Conservation (phyloP, 2,113 vertebrate species). For the Megaptera novaeangliae region DNA sequence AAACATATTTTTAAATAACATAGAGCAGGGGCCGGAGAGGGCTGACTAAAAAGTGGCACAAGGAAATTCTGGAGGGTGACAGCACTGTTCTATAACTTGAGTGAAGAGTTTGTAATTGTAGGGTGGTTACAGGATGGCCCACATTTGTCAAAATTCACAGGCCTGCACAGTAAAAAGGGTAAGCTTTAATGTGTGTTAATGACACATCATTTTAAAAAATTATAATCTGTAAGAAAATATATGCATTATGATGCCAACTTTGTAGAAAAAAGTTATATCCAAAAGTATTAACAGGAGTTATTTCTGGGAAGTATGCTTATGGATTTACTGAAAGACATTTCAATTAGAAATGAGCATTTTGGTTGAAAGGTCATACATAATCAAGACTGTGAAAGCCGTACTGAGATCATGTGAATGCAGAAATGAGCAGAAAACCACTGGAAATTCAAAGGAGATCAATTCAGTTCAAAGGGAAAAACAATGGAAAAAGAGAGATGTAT, state of each 20-base stretch:
- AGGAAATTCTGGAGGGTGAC: background rate
- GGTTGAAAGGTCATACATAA: background rate
- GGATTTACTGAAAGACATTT: background rate
- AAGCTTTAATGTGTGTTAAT: background rate
- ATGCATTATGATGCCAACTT: background rate
- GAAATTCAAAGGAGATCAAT: conserved; percentile 12
- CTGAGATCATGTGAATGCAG: background rate
- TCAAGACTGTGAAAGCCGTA: background rate
- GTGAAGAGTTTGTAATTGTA: background rate
- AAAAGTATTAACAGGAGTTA: background rate
- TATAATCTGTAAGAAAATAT: background rate
- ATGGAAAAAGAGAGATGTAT: background rate
- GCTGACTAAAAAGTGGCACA: background rate
- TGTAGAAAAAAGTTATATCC: background rate
- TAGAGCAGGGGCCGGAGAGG: background rate
- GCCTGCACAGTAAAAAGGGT: background rate
- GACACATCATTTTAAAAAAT: background rate
- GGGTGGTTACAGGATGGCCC: background rate
- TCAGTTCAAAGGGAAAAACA: background rate
- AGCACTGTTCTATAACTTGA: background rate
- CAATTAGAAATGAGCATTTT: background rate
- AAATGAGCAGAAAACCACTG: background rate
- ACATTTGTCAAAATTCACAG: background rate
- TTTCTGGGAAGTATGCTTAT: background rate
- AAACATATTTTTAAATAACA: background rate